Percentiles rank a stretch among this genome's conserved stretches.
These are phyloP conservation scores for Arvicanthis niloticus DNA, from an alignment of 2,113 vertebrate genomes.

Conservation along the genomic window DNA sequence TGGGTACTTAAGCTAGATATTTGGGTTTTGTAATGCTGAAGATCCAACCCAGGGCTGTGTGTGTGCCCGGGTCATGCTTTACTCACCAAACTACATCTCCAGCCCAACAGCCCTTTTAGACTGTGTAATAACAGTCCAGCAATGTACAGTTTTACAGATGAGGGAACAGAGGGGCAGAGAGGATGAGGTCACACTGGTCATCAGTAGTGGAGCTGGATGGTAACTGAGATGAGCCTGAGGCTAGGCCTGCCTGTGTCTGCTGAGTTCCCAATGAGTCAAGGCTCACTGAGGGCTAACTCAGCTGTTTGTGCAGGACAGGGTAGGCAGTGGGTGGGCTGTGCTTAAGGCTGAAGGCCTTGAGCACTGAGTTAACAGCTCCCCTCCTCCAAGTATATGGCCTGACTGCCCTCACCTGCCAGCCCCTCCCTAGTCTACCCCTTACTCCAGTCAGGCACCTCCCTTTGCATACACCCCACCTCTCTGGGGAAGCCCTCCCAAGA, in stretches of 20 bases:
- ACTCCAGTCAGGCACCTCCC: not conserved
- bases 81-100: not conserved
- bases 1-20: not conserved
- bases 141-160: not conserved
- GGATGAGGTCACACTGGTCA: not conserved
- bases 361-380: not conserved
- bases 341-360: not conserved
- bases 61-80: not conserved
- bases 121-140: not conserved
- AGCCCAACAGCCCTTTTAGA: not conserved
- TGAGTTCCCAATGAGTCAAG: not conserved
- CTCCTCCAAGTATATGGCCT: not conserved
- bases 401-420: not conserved
- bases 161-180: not conserved
- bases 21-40: not conserved
- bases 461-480: too few relatives aligned
- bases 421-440: not conserved
- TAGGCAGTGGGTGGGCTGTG: not conserved
- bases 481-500: not conserved
- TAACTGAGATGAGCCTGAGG: not conserved
- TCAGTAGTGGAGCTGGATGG: not conserved
- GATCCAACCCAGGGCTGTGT: not conserved
- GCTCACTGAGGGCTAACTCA: not conserved
- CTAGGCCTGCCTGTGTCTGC: not conserved
- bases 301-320: not conserved